Evolutionary conservation across 2,888 invertebrate genomes (phyloP), one percentile per base, ranked within the genome.

Genomic region (Folsomia manolachei): DNA sequence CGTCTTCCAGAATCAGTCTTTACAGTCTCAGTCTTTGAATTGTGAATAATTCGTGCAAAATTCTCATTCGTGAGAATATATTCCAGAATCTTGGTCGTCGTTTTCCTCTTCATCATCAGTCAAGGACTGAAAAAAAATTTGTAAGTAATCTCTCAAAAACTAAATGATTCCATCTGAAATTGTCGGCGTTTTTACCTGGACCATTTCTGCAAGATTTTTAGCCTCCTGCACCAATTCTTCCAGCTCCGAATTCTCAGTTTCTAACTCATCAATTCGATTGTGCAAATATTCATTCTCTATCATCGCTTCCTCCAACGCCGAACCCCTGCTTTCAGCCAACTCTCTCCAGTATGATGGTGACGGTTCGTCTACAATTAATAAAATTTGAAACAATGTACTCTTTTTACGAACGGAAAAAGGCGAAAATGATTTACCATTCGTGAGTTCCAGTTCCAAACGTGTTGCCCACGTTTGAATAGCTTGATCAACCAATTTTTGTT

Each of bases 161-260:
- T n/a, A n/a, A n/a, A n/a, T n/a, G n/a, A n/a, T n/a, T n/a, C n/a
- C n/a, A n/a, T n/a, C n/a, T n/a, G n/a, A n/a, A n/a, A n/a, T n/a
- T n/a, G n/a, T n/a, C n/a, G n/a, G n/a, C n/a, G 39, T 39, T 63
- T 70, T 64, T 73, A 80, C 80, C 63, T 71, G 71, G 7, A 80
- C 53, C 68, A 77, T 73, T 60, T 75, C 73, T n/a, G 78, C 78
- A 1, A 80, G 60, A 19, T 71, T 39, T 52, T 75, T 78, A 0
- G 78, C 79, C 7, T 79, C 75, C 11, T 72, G 75, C 21, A 79
- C 75, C 72, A 79, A 74, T 26, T 77, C 74, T 27, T 78, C 75
- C 23, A 81, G 66, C 2, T 75, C 7, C 0, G n/a, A 2, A 52
- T 81, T 81, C 53, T 79, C 78, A 18, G 68, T 65, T 64, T 79